These are phyloP conservation scores for Harpalus rufipes DNA, from an alignment of 2,888 invertebrate genomes.

Conservation along the genomic window DNA sequence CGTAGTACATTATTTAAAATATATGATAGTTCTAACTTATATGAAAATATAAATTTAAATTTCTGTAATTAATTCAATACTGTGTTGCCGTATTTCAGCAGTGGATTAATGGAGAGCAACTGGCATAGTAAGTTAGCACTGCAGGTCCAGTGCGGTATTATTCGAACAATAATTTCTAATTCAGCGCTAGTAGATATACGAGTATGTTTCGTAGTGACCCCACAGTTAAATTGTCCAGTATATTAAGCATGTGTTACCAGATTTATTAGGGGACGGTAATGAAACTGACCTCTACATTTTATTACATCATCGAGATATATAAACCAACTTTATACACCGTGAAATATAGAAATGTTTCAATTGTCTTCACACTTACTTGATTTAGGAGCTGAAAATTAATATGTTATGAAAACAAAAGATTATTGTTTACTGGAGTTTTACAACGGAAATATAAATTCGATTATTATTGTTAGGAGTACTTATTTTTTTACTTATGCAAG, in stretches of 20 bases:
- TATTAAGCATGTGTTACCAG: slow-evolving; percentile 62
- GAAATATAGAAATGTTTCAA: neutral
- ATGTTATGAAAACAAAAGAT: neutral
- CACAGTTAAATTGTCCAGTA: slow-evolving; percentile 61
- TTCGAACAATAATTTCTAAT: slow-evolving; percentile 59
- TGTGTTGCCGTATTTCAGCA: neutral
- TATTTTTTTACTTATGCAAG: neutral
- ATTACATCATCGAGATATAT: slow-evolving; percentile 52
- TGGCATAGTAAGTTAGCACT: slow-evolving; percentile 6
- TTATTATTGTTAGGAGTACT: neutral
- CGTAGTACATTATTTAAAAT: neutral
- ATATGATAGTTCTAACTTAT: neutral
- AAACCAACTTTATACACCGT: slow-evolving; percentile 36
- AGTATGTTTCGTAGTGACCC: slow-evolving; percentile 39
- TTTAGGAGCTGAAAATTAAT: neutral
- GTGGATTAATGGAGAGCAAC: slow-evolving; percentile 26
- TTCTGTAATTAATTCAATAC: neutral
- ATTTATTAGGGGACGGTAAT: slow-evolving; percentile 58
- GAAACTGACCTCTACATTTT: slow-evolving; percentile 52
- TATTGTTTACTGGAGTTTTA: neutral
- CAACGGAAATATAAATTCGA: neutral
- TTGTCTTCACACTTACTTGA: slow-evolving; percentile 20
- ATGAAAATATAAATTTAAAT: neutral
- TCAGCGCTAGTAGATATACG: slow-evolving; percentile 30
- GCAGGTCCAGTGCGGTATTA: slow-evolving; percentile 16